Conservation (phyloP, 2,797 vertebrate species). For the Helarctos malayanus region DNA sequence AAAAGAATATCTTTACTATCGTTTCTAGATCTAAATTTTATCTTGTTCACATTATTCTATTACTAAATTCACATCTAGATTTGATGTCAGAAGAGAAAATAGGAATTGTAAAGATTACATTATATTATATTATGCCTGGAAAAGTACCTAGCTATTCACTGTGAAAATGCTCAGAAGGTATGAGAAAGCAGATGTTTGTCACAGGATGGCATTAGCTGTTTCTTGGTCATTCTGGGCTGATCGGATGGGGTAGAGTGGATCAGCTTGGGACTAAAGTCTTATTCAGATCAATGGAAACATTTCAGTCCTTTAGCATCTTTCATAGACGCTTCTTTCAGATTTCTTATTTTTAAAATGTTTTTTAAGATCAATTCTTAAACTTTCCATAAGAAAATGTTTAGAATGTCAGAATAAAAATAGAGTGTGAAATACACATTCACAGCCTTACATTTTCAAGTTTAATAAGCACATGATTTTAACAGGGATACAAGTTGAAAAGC, state of each 20-base stretch:
- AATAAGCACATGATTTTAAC: conserved; percentile 70
- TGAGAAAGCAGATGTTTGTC: not conserved
- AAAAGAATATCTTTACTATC: not conserved
- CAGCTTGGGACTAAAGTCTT: not conserved
- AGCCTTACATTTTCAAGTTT: conserved; percentile 63
- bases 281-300: not conserved
- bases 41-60: not conserved
- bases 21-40: not conserved
- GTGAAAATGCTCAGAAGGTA: not conserved
- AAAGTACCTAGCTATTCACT: not conserved
- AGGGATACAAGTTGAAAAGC: conserved; percentile 28
- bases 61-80: not conserved
- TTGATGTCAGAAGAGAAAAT: conserved; percentile 24
- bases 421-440: conserved; percentile 72
- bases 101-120: not conserved
- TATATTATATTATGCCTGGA: not conserved
- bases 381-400: conserved; percentile 73
- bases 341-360: conserved; percentile 6
- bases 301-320: not conserved
- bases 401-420: conserved; percentile 79
- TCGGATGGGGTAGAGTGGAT: not conserved
- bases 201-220: not conserved
- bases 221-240: not conserved
- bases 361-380: conserved; percentile 52
- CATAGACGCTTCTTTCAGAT: conserved; percentile 16